Evolutionary conservation across 2,113 vertebrate species (phyloP).

Genomic region (Capreolus pygargus): DNA sequence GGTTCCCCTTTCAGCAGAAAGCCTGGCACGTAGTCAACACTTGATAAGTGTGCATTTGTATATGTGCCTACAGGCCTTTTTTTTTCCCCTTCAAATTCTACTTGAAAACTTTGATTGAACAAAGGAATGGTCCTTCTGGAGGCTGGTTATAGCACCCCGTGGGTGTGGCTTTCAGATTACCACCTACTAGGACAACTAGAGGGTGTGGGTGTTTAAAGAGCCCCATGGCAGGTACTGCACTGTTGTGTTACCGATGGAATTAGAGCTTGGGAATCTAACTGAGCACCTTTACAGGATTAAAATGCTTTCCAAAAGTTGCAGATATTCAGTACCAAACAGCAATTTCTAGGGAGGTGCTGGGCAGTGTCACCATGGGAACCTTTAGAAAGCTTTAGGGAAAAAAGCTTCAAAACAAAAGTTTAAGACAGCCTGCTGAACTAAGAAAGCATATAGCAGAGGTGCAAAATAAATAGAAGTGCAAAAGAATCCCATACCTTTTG

Average conservation of each 20-base stretch:
- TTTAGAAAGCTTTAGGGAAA: constrained; percentile 34
- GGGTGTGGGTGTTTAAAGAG: constrained; percentile 35
- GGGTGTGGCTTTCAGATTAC: not conserved
- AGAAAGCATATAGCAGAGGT: not conserved
- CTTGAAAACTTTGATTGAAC: not conserved
- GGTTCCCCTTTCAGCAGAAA: not conserved
- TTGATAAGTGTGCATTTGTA: constrained; percentile 24
- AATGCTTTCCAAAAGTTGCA: constrained; percentile 49
- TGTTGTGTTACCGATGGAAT: constrained; percentile 17
- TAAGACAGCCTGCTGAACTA: not conserved
- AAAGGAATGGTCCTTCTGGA: not conserved
- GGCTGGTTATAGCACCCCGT: not conserved
- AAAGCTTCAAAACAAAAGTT: constrained; percentile 38
- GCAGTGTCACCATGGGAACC: not conserved
- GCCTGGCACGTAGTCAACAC: not conserved
- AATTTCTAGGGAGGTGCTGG: constrained; percentile 32
- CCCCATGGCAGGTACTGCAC: not conserved
- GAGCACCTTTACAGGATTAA: constrained; percentile 61
- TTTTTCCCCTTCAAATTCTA: not conserved
- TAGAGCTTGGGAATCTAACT: constrained; percentile 42
- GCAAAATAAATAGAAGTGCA: not conserved
- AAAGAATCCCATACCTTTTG: constrained; percentile 82
- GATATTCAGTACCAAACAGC: constrained; percentile 40
- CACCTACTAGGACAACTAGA: not conserved
- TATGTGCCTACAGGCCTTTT: not conserved